Base-by-base conservation (phyloP, 1,140 invertebrate genomes). In the Magallana ariakensis region DNA sequence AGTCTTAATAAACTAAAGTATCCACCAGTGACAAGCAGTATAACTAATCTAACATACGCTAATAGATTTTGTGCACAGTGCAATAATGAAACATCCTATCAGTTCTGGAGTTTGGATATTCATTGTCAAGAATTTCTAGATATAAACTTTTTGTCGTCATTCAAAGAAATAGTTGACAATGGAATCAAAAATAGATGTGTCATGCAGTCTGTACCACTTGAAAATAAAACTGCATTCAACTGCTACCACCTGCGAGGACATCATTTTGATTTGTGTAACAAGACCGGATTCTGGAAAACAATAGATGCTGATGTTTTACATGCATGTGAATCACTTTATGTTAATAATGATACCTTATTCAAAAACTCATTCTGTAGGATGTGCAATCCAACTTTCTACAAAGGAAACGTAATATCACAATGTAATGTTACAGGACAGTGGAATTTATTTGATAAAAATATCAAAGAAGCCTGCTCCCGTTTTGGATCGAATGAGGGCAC, bases 141-240 rank as follows among this genome's bases (percentile, higher is more conserved):
- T 80, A 70, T 88, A 26, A 88, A 88, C 66, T 88, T 85, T 60
- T n/a, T 88, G 55, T 88, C 84, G 58, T 55, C 84, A 15, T 88
- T 82, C 54, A 22, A 88, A 8, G 87, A 75, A 53, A 83, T 88
- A 1, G 22, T 62, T 55, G 46, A 83, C 55, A n/a, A 54, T n/a
- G 84, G 75, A n/a, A 54, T 19, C 54, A 7, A 82, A 1, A 75
- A 60, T 15, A n/a, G 8, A 19, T 88, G 87, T 33, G 70, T 58
- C 1, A 81, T 88, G n/a, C 54, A 33, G 8, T 85, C 70, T 15
- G 54, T n/a, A 13, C 80, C 84, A 6, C 1, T 15, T 8, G 15
- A 66, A 10, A 16, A 54, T 11, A n/a, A 60, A 19, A 19, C 11
- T 1, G 56, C 66, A 3, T 58, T 46, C 1, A 55, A 33, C 22